Base-by-base conservation (phyloP, 2,888 invertebrate species). In the Hypomecis atomaria region DNA sequence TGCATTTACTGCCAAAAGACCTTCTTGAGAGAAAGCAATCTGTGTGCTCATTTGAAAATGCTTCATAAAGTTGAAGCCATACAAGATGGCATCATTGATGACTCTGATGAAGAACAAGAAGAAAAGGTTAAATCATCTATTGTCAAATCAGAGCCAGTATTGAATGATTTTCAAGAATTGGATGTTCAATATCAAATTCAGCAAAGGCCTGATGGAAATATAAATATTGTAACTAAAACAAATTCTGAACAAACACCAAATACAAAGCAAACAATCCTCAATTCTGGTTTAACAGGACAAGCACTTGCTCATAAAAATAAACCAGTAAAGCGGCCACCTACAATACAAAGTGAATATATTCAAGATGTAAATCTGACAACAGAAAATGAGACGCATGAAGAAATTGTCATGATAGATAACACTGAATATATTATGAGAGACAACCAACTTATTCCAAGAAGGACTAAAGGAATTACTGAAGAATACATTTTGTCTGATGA, bases 1-100 rank as follows among this genome's bases (percentile, higher is more conserved):
- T 95, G 97, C 84, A 94, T 95, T 55, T 96, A 96, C 78, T 98
- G 97, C 80, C 94, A 94, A 61, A 96, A 96, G 81, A 91, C 94
- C 63, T 97, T 96, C 81, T 93, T 94, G 36, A 93, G 96, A 37
- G 94, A 95, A 69, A 89, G 94, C 34, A 95, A 95, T 80, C 88
- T 97, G 43, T 96, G 96, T 85, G 94, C 94, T 4, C 97, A 97
- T 78, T 93, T 96, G 75, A 94, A 95, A 80, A 88, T 93, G 11
- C 87, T 93, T 76, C 96, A 96, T 78, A 94, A 94, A 78, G 91
- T 93, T 59, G 94, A 94, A 71, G 96, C 95, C 0, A 89, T 93
- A 55, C 89, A 90, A 71, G 95, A 96, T 86, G 96, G 95, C 9
- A 94, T 96, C 11, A 94, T 95, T 71, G 94, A 94, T 62, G 93